Evolutionary conservation across 2,888 invertebrate genomes (phyloP).

Genomic region (Pseudoips prasinana): DNA sequence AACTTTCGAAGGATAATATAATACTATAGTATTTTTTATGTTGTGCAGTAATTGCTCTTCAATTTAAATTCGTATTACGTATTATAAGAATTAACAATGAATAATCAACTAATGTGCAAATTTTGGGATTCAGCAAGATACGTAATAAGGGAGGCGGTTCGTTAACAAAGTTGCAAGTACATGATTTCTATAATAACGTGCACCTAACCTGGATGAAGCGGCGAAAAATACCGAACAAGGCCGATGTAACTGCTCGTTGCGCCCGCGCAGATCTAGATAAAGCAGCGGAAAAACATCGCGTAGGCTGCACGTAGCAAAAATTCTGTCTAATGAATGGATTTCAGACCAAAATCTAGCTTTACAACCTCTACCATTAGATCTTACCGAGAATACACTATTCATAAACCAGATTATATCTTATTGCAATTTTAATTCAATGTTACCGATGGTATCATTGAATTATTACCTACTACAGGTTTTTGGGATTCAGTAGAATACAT

Average conservation of each 20-base stretch:
- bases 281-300: conserved; percentile 30
- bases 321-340: conserved; percentile 34
- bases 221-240: conserved; percentile 31
- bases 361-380: conserved; percentile 23
- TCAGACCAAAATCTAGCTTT: conserved; percentile 28
- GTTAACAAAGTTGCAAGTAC: too few relatives aligned
- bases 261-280: conserved; percentile 47
- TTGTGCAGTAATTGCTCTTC: too few relatives aligned
- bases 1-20: too few relatives aligned
- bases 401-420: conserved; percentile 24
- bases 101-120: too few relatives aligned
- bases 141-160: too few relatives aligned
- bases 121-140: too few relatives aligned
- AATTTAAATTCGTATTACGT: too few relatives aligned
- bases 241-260: conserved; percentile 26
- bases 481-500: conserved; percentile 17
- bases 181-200: conserved; percentile 20
- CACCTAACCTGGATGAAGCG: conserved; percentile 18
- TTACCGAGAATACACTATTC: conserved; percentile 28
- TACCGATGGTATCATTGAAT: conserved; percentile 29
- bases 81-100: too few relatives aligned
- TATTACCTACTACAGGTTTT: conserved; percentile 21
- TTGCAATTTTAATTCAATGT: conserved; percentile 34
- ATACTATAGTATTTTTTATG: too few relatives aligned
- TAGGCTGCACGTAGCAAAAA: conserved; percentile 34